Base-by-base conservation (phyloP, 2,797 vertebrate genomes). In the Rhinichthys osculus region DNA sequence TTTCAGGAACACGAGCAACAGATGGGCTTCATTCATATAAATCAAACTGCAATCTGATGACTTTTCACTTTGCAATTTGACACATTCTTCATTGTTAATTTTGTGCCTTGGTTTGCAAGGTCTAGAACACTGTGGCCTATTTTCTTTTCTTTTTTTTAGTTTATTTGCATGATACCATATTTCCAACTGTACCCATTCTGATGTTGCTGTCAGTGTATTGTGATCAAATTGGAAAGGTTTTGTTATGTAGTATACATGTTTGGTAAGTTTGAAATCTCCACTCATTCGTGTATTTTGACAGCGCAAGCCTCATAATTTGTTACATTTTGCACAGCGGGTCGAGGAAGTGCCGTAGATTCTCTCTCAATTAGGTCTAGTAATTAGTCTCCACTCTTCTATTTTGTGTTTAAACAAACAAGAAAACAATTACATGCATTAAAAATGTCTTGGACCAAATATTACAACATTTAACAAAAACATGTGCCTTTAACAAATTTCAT, bases 401-500 rank as follows among this genome's bases (percentile, higher is more conserved):
- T 40, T 59, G 13, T 78, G n/a, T 44, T 23, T 50, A 9, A 74
- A 33, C 70, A 59, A 14, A 47, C 17, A 83, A 27, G 21, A 42
- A 47, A 84, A 42, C 17, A 47, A 1, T 23, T 33, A 44, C 35
- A 35, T 62, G 17, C 11, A 42, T 40, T 23, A 16, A 33, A 40
- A 78, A 77, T 84, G 16, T 81, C 4, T 42, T 62, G 80, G 62
- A 78, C 79, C 72, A 82, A 70, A 86, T 9, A 64, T 85, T 19
- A 44, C 16, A 17, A 17, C 14, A 71, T 87, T 70, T 54, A 57
- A 57, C 59, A 77, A 42, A 38, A 66, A 76, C 23, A 66, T 62
- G 89, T 90, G 89, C 89, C 89, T 90, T 90, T 79, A 64, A 82
- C 59, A 82, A 50, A 21, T 80, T 14, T 10, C 0, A 5, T 64